Evolutionary conservation across 2,113 vertebrate genomes (phyloP), one percentile per base, ranked within the genome.

Genomic region (Chaetura pelagica): DNA sequence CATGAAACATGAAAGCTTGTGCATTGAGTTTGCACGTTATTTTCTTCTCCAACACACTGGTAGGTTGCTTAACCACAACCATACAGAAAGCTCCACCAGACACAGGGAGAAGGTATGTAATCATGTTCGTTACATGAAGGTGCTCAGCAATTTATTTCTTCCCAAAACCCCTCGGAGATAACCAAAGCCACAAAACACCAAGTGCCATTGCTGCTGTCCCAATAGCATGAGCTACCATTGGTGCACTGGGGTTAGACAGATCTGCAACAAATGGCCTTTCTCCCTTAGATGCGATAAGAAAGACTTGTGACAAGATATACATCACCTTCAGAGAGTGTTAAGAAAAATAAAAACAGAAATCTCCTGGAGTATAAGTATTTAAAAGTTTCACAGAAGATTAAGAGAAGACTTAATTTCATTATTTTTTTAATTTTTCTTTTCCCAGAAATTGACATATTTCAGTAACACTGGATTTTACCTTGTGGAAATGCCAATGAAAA

Each of bases 21-120:
- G 0, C 26, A 3, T 62, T 66, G 29, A 55, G 6, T 52, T 44
- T 71, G 10, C 3, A 1, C 10, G 12, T 16, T 23, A 23, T 40
- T 62, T 81, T 67, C 6, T 44, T 49, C 67, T 19, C 35, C 24
- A 63, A 8, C 11, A 9, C 8, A 49, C 38, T 38, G 38, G 38
- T 38, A 38, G 38, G 38, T 38, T 38, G 38, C 38, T 38, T 38
- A 38, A 10, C 10, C 15, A 59, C 17, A 58, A 49, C 10, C 9
- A 12, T 24, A 66, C 15, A 35, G 59, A 55, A 8, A 80, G 16
- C 7, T 59, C 14, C 68, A 49, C 20, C 17, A 38, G 46, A 64
- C 13, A 29, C 2, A 35, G 7, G 27, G 29, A 62, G 6, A 3
- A 78, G 10, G 5, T 32, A 34, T 6, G 38, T 9, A 55, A 4